These are phyloP conservation scores for Agriopis marginaria DNA, from an alignment of 2,888 invertebrate genomes.

Conservation along the genomic window DNA sequence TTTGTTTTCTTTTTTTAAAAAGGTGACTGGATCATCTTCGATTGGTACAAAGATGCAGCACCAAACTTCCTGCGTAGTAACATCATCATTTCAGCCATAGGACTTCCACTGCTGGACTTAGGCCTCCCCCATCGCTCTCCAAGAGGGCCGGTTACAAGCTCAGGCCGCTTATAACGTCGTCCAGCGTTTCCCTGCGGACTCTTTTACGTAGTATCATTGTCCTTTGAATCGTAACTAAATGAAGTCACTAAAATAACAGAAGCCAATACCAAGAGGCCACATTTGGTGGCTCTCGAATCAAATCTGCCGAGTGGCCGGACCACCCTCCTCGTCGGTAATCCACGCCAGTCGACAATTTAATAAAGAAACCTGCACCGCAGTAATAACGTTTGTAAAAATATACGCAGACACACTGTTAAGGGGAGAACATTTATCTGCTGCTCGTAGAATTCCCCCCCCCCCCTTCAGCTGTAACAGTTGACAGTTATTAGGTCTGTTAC, in stretches of 20 bases:
- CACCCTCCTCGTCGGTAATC: conserved; percentile 49
- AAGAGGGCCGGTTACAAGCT: too few relatives aligned
- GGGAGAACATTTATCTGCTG: conserved; percentile 42
- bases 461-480: not conserved
- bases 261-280: not conserved
- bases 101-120: too few relatives aligned
- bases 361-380: conserved; percentile 76
- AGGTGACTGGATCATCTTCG: too few relatives aligned
- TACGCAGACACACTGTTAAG: conserved; percentile 79
- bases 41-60: too few relatives aligned
- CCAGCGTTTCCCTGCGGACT: too few relatives aligned
- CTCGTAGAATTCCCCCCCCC: not conserved
- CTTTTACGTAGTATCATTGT: not conserved
- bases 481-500: too few relatives aligned
- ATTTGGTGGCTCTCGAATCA: conserved; percentile 9
- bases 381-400: conserved; percentile 86
- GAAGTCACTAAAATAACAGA: not conserved
- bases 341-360: conserved; percentile 77
- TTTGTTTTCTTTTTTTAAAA: too few relatives aligned
- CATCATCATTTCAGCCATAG: too few relatives aligned
- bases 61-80: too few relatives aligned
- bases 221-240: not conserved
- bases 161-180: too few relatives aligned
- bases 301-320: not conserved
- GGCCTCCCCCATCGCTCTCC: too few relatives aligned